phyloP scores from a whole-genome alignment of 2,797 vertebrate species.

The Bovichtus diacanthus region DNA sequence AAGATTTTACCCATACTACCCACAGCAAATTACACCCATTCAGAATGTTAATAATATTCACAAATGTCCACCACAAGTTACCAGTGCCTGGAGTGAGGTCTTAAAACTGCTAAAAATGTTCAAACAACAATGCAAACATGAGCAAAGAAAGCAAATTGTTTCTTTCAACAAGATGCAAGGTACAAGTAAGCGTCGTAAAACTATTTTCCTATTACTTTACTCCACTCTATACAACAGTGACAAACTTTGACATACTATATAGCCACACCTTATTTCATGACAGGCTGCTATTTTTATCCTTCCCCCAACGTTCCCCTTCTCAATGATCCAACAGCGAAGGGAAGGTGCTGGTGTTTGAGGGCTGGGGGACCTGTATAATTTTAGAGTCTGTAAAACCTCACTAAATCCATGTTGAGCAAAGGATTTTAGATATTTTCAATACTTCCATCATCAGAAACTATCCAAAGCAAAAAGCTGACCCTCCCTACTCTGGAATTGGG shows the following conservation, averaged over 20 bases:
- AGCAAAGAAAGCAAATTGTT: not conserved
- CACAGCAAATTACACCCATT: too few relatives aligned
- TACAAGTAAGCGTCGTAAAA: not conserved
- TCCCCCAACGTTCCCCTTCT: conserved; percentile 17
- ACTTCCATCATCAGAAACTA: not conserved
- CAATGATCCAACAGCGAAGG: conserved; percentile 7
- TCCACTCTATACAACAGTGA: not conserved
- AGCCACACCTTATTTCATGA: conserved; percentile 6
- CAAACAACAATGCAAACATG: not conserved
- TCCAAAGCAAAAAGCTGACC: conserved; percentile 5
- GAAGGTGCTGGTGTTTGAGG: not conserved
- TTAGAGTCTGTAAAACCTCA: not conserved
- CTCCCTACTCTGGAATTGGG: conserved; percentile 3
- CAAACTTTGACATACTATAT: conserved; percentile 18
- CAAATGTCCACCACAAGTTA: not conserved
- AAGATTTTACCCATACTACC: not conserved
- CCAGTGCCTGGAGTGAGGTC: not conserved
- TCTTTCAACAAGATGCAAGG: not conserved
- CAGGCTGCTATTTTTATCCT: conserved; percentile 41
- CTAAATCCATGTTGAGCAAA: not conserved
- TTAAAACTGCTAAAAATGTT: not conserved
- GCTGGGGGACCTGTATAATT: not conserved
- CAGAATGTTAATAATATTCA: not conserved
- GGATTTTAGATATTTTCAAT: not conserved
- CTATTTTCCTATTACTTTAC: not conserved